Evolutionary conservation across 2,797 vertebrate genomes (phyloP), one percentile per base, ranked within the genome.

Genomic region (Thaleichthys pacificus): DNA sequence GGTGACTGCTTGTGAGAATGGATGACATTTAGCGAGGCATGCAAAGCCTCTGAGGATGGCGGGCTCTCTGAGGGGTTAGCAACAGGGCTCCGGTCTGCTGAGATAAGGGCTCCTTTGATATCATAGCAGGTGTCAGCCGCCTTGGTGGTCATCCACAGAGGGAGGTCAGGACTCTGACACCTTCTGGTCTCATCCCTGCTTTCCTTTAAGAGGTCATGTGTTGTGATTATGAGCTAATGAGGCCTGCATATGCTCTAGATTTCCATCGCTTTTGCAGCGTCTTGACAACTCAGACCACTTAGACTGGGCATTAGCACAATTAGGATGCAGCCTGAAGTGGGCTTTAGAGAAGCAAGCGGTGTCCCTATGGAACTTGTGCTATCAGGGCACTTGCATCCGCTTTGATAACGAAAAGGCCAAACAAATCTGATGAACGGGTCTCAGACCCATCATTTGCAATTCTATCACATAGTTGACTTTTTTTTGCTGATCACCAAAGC

Each of bases 41-140:
- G 89, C 85, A 84, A 82, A 83, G 89, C 86, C 77, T 69, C 74
- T 77, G 86, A 51, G 89, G 84, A 85, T 87, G 47, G 1, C 80
- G 83, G 88, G 91, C 89, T 81, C 73, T 73, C 51, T 76, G 68
- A 72, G 60, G 69, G 65, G 70, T 68, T 61, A 64, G 56, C 21
- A 42, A 69, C 64, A 47, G 58, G 58, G 79, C 87, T 89, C 84
- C 74, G 77, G 79, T 85, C 89, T 68, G 76, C 79, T 86, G 87
- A 92, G 93, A 94, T 93, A 94, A 94, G 91, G 88, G 90, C 85
- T 89, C 78, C 85, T 82, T 84, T 84, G 81, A 88, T 89, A 91
- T 91, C 91, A 81, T 89, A 85, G 89, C 87, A 84, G 84, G 85
- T 91, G 93, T 91, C 89, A 83, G 60, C 75, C 70, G 69, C 61